phyloP scores from a whole-genome alignment of 2,888 invertebrate species.

The Coecobrya sp. region DNA sequence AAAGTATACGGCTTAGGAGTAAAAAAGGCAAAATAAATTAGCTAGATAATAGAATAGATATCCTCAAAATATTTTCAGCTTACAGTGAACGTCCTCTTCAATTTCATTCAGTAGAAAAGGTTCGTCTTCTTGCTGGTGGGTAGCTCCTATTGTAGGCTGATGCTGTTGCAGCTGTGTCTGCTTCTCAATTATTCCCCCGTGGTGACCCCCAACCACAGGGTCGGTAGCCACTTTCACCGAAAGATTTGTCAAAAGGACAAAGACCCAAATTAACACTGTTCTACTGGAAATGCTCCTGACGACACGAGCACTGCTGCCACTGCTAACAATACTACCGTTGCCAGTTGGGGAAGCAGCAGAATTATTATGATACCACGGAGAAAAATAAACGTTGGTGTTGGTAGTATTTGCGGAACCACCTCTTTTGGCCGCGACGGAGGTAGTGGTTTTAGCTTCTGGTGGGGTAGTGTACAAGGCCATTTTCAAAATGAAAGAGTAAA shows the following conservation, averaged over 20 bases:
- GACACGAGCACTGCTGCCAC: background rate
- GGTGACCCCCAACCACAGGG: constrained; percentile 75
- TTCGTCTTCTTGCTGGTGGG: constrained; percentile 79
- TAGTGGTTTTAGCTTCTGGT: background rate
- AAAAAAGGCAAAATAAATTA: background rate
- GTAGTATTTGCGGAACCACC: constrained; percentile 10
- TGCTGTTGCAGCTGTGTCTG: constrained; percentile 60
- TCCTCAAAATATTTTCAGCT: constrained; percentile 56
- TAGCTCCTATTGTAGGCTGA: constrained; percentile 42
- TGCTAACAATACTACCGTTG: background rate
- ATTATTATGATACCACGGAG: constrained; percentile 56
- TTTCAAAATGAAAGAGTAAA: constrained; percentile 50
- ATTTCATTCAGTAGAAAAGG: constrained; percentile 85
- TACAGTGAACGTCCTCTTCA: constrained; percentile 86
- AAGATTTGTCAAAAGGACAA: constrained; percentile 78
- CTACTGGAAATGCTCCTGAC: constrained; percentile 14
- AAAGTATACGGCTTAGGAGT: background rate
- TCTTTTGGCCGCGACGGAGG: constrained; percentile 27
- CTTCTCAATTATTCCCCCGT: constrained; percentile 73
- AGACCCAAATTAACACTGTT: constrained; percentile 69
- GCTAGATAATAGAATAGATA: background rate
- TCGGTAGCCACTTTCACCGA: constrained; percentile 60
- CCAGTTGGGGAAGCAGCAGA: background rate
- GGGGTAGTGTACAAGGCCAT: constrained; percentile 52
- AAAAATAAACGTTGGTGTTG: constrained; percentile 45